Base-by-base conservation (phyloP, 2,888 invertebrate species). In the Conchocele bisecta region DNA sequence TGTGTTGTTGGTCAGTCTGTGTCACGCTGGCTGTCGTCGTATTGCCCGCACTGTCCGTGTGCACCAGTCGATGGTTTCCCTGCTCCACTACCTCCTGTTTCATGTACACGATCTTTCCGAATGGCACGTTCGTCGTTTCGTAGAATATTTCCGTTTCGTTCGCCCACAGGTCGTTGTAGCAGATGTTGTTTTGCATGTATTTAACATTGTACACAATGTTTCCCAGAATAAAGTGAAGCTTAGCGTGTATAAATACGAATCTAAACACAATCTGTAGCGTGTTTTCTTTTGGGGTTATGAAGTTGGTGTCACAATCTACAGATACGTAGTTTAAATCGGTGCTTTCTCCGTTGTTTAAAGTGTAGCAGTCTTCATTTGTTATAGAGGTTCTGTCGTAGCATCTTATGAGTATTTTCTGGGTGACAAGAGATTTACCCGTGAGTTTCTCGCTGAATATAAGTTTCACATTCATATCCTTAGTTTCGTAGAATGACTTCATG, bases 191-290 rank as follows among this genome's bases (percentile, higher is more conserved):
- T 24, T 31, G 46, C 4, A 60, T 29, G 20, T 67, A 65, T 39
- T 66, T 64, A 0, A 71, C 73, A 37, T 81, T 82, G 50, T 72
- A 83, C 13, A 48, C 42, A 24, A 85, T 79, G 58, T 85, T 81
- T n/a, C 85, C 85, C 17, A 83, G 66, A 20, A 82, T 59, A 0
- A 79, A 67, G 22, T 68, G 75, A 24, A 26, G 42, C 29, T 57
- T 50, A 9, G 79, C 75, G 26, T 39, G 39, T 11, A 73, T 39
- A 41, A 70, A 79, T 24, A 56, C n/a, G 41, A 82, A 75, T 46
- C 66, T 67, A 26, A 81, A 71, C 3, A 60, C 46, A 11, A 81
- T 28, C 51, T 60, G 61, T 28, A 61, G 61, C 28, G 58, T 56
- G 13, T 51, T 56, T 24, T 60, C 60, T 3, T 31, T 35, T 20